Evolutionary conservation across 2,888 invertebrate genomes (phyloP).

Genomic region (Sceliomorpha sp.): DNA sequence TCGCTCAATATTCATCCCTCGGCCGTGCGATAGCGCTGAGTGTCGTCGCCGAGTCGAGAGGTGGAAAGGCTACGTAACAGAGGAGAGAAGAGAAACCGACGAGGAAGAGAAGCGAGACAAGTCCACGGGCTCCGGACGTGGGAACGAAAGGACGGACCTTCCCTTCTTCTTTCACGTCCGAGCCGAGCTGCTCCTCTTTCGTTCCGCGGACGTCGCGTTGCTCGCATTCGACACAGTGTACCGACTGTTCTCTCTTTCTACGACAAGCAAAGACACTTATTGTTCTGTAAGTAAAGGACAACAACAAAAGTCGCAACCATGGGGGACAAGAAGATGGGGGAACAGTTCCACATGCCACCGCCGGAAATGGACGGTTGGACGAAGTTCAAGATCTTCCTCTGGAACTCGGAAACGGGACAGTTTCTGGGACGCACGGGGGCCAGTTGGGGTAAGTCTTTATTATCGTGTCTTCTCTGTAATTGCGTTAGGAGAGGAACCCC

Average conservation of each 20-base stretch:
- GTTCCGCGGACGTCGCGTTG: slow-evolving; percentile 61
- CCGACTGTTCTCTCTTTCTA: slow-evolving; percentile 1
- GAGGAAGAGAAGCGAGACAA: slow-evolving; percentile 31
- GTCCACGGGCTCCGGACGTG: slow-evolving; percentile 61
- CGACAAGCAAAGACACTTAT: slow-evolving; percentile 8
- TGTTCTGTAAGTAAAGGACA: slow-evolving; percentile 1
- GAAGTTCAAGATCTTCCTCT: slow-evolving; percentile 91
- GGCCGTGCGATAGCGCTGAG: slow-evolving; percentile 60
- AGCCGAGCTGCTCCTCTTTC: slow-evolving; percentile 71
- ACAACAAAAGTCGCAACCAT: slow-evolving; percentile 46
- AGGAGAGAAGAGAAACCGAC: slow-evolving; percentile 41
- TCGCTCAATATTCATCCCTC: slow-evolving; percentile 80
- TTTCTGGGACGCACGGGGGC: slow-evolving; percentile 94
- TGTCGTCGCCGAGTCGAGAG: slow-evolving; percentile 30
- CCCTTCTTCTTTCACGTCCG: slow-evolving; percentile 72
- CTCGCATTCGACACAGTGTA: slow-evolving; percentile 21
- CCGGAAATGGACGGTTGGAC: slow-evolving; percentile 93
- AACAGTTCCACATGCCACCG: slow-evolving; percentile 88
- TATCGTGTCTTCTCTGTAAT: not conserved
- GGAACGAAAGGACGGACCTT: slow-evolving; percentile 67
- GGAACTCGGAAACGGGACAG: slow-evolving; percentile 95
- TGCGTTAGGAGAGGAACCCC: too few species aligned
- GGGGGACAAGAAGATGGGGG: slow-evolving; percentile 68
- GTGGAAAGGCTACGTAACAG: slow-evolving; percentile 48
- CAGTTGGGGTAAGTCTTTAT: slow-evolving; percentile 93